These are phyloP conservation scores for Centropus unirufus DNA, from an alignment of 2,113 vertebrate species.

Conservation along the genomic window DNA sequence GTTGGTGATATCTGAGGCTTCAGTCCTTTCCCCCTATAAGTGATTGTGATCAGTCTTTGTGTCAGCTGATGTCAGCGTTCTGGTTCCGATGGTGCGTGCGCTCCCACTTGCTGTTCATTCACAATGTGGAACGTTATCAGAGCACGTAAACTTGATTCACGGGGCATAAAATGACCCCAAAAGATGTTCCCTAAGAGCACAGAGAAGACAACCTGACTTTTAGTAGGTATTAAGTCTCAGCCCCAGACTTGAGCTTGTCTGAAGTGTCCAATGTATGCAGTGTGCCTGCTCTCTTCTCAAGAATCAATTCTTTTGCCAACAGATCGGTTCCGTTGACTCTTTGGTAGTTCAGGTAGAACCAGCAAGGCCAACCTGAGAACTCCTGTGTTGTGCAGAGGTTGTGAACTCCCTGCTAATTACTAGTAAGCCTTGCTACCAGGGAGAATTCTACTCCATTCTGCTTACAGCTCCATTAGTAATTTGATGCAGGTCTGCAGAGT, in stretches of 20 bases:
- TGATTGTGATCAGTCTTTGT: not conserved
- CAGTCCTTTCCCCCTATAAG: not conserved
- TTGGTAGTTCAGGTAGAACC: not conserved
- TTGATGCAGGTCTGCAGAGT: not conserved
- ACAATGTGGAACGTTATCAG: not conserved
- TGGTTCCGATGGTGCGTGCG: not conserved
- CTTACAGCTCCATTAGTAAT: not conserved
- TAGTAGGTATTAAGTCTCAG: not conserved
- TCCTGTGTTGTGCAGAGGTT: not conserved
- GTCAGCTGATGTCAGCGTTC: not conserved
- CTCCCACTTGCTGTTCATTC: not conserved
- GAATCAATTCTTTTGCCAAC: not conserved
- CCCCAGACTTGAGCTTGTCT: not conserved
- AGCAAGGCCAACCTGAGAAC: not conserved
- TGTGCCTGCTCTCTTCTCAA: not conserved
- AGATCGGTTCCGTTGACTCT: not conserved
- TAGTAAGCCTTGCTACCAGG: not conserved
- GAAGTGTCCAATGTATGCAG: too few species aligned
- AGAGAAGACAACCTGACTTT: not conserved
- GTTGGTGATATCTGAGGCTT: not conserved
- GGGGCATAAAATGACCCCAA: not conserved
- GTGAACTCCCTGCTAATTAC: not conserved
- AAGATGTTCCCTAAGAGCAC: not conserved
- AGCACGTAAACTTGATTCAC: not conserved
- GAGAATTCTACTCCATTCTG: not conserved